Conservation (phyloP, 2,113 vertebrate genomes). For the Lichenostomus cassidix region DNA sequence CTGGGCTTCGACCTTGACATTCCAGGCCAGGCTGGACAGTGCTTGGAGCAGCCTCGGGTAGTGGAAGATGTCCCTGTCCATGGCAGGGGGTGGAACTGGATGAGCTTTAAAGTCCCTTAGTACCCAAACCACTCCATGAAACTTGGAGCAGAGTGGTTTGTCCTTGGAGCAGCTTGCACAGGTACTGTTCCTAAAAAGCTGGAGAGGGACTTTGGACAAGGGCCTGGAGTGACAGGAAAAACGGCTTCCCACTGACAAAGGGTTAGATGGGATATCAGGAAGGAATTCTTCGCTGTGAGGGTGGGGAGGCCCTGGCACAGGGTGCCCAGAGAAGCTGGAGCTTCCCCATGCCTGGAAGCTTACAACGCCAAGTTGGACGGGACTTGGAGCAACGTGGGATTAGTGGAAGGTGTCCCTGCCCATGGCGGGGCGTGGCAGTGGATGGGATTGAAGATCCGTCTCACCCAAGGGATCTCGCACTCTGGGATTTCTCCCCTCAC, state of each 20-base stretch:
- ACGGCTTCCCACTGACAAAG: background rate
- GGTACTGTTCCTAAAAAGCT: background rate
- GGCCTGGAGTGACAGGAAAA: background rate
- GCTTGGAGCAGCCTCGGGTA: background rate
- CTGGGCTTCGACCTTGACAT: accelerated
- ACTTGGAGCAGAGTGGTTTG: background rate
- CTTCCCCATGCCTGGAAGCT: background rate
- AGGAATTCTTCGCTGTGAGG: background rate
- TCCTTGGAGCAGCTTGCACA: background rate
- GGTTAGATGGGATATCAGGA: background rate
- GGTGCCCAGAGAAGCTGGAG: background rate
- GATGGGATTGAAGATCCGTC: background rate
- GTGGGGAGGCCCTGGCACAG: background rate
- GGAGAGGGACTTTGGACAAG: background rate
- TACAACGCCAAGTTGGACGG: background rate
- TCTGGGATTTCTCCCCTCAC: accelerated
- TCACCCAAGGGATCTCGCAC: accelerated
- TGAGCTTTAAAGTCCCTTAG: background rate
- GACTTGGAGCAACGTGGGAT: accelerated
- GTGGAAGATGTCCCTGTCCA: background rate
- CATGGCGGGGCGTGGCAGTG: no score
- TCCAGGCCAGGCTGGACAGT: background rate
- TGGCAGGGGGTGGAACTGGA: background rate
- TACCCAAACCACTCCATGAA: background rate
- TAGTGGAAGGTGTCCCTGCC: background rate